Evolutionary conservation across 2,888 invertebrate genomes (phyloP), one percentile per base, ranked within the genome.

Genomic region (Drosophila neotestacea): DNA sequence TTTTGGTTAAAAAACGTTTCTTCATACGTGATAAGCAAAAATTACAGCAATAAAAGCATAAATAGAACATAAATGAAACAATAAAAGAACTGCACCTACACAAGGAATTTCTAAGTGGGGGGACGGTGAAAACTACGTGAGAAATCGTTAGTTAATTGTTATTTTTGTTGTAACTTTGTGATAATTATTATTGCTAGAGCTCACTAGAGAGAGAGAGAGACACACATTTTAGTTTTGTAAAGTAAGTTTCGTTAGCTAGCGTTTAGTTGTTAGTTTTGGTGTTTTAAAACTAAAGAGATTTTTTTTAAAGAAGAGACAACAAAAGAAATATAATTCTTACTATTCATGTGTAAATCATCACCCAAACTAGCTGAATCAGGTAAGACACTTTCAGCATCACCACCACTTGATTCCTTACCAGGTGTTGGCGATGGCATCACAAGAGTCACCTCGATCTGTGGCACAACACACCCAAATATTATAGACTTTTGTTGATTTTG

Each of bases 331-430:
- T 52, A 85, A 80, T 85, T 91, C 92, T 92, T 92, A 95, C 95
- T 94, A 93, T 95, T 93, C 91, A 95, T 94, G 88, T 93, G 92
- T 81, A 95, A 93, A 91, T 97, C 94, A 90, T 97, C 97, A 79
- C 96, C 96, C 82, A 97, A 94, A 91, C 97, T 97, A 76, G 96
- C 96, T 6, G 97, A 96, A 93, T 97, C 97, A 1, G 97, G 95
- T 39, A 96, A 94, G 41, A 97, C 96, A 74, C 97, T 97, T 93
- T 97, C 97, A 75, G 96, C 94, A 93, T 97, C 97, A 61, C 96
- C 95, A 67, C 95, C 95, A 61, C 96, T 96, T 70, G 96, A 97
- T 94, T 97, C 97, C 92, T 96, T 97, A 7, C 97, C 96, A 42
- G 96, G 96, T 88, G 95, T 95, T 91, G 94, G 95, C 68, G 96